Conservation (phyloP, 2,113 vertebrate species). For the Geococcyx californianus region DNA sequence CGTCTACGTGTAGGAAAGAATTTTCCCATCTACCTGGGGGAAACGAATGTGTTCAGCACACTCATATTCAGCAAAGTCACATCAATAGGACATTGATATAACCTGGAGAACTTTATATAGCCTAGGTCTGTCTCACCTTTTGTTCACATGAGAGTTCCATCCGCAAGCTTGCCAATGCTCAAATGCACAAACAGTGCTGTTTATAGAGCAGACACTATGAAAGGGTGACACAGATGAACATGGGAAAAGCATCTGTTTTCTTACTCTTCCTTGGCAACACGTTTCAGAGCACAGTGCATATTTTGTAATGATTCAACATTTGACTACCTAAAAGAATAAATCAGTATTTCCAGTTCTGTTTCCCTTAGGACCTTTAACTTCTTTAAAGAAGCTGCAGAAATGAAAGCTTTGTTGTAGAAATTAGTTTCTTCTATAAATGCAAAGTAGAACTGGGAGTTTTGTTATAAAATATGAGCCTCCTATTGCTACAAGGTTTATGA, state of each 20-base stretch:
- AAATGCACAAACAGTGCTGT: background rate
- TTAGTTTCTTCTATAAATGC: background rate
- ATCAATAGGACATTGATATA: background rate
- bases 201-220: background rate
- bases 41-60: background rate
- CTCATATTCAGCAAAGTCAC: background rate
- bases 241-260: background rate
- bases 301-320: slow-evolving; percentile 10
- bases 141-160: background rate
- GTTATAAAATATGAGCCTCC: background rate
- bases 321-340: background rate
- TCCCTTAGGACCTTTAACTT: background rate
- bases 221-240: slow-evolving; percentile 4
- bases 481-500: background rate
- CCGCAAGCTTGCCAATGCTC: background rate
- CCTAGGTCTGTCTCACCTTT: background rate
- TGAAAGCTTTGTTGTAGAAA: background rate
- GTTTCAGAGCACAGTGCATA: background rate
- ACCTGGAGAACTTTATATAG: background rate
- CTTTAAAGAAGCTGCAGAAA: background rate
- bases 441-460: background rate
- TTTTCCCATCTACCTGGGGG: background rate
- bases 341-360: background rate
- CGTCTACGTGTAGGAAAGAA: background rate
- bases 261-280: slow-evolving; percentile 12